Base-by-base conservation (phyloP, 2,797 vertebrate species). In the Crocodylus rhombifer region DNA sequence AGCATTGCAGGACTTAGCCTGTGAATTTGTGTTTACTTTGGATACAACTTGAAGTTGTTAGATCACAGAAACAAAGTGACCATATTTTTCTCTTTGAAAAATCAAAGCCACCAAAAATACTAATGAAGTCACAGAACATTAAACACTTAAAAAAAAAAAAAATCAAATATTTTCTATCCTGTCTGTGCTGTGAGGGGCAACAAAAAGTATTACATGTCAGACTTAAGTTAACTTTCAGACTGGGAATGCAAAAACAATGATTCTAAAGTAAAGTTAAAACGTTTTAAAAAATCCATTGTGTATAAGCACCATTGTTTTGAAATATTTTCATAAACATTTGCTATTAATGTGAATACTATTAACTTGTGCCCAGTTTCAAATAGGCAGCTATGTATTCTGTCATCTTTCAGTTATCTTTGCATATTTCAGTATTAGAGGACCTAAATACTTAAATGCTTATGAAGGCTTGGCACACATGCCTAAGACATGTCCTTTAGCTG, bases 271-370 rank as follows among this genome's bases (percentile, higher is more conserved):
- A 93, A 91, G 91, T 95, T 95, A 82, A 96, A 95, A 93, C 88
- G 95, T 92, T 96, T 95, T 90, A 95, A 88, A 96, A 93, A 87
- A 92, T 91, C 88, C 65, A 95, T 67, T 93, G 82, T 88, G 83
- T 87, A 92, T 87, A 92, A 91, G 77, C 89, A 86, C 74, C 89
- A 88, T 85, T 86, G 76, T 83, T 94, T 42, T 94, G 60, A 95
- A 93, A 90, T 79, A 80, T 26, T 51, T 63, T 62, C 89, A 93
- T 92, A 92, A 91, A 89, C 83, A 91, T 64, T 87, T 16, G 58
- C 67, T 71, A 88, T 28, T 60, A 42, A 74, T 78, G 81, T 83
- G 82, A 91, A 80, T 42, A 62, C 84, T 90, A 83, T 89, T 91
- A 80, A 78, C 90, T 93, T 91, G 20, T 20, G 69, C 64, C 87